phyloP scores from a whole-genome alignment of 2,888 invertebrate genomes.

The Drosophila birchii region DNA sequence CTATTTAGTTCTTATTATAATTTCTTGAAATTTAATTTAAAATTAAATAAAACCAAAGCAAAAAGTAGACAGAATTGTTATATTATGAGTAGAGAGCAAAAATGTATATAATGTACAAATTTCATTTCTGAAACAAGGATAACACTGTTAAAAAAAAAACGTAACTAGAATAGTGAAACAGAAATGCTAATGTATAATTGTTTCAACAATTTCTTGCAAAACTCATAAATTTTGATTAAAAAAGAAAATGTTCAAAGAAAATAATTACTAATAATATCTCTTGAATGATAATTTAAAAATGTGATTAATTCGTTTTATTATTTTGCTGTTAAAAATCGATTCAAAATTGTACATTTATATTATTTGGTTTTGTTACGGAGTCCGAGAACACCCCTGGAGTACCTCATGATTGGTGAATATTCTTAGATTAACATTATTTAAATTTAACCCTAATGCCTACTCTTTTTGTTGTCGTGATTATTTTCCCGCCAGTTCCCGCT shows the following conservation, averaged over 20 bases:
- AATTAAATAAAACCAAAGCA: neutral
- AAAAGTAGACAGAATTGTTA: neutral
- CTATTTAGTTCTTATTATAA: neutral
- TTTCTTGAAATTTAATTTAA: neutral
- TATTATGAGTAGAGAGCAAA: neutral
- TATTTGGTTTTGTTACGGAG: neutral
- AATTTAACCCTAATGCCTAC: neutral
- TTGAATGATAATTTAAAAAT: neutral
- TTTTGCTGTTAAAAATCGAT: neutral
- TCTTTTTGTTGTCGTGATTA: neutral
- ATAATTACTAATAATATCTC: neutral
- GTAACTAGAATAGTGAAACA: neutral
- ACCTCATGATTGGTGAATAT: neutral
- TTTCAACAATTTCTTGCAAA: neutral
- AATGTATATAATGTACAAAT: neutral
- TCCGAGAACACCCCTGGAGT: neutral
- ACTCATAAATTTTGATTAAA: neutral
- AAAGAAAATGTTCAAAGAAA: neutral
- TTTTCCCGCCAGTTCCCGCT: slow-evolving; percentile 36
- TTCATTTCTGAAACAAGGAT: too few species aligned
- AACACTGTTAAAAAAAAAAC: neutral
- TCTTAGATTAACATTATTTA: neutral
- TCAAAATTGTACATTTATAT: neutral
- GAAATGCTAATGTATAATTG: neutral
- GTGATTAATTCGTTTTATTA: neutral